Evolutionary conservation across 2,113 vertebrate genomes (phyloP).

Genomic region (Speoplatyrhinus poulsoni): DNA sequence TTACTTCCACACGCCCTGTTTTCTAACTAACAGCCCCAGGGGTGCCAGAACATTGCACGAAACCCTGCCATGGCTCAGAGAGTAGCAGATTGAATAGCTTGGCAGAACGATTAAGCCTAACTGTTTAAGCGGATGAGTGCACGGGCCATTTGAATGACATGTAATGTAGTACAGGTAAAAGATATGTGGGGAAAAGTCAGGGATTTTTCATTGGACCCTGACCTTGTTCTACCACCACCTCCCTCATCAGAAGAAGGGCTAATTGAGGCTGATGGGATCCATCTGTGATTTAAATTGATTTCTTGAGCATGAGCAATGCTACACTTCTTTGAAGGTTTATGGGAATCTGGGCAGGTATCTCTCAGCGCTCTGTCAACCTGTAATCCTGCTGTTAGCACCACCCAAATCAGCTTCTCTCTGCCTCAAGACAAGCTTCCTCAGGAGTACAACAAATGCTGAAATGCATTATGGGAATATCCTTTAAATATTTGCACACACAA

Average conservation of each 20-base stretch:
- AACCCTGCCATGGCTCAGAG: constrained; percentile 9
- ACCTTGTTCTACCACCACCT: neutral
- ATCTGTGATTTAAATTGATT: constrained; percentile 7
- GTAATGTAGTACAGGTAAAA: neutral
- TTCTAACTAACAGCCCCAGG: constrained; percentile 36
- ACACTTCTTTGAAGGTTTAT: constrained; percentile 33
- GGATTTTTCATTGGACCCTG: too few relatives aligned
- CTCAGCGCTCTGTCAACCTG: constrained; percentile 42
- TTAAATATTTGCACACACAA: constrained; percentile 23
- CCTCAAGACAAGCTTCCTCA: constrained; percentile 20
- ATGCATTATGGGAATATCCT: constrained; percentile 46
- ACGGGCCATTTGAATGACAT: neutral
- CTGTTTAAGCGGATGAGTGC: too few relatives aligned
- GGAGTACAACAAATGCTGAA: constrained; percentile 22
- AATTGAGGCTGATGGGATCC: neutral
- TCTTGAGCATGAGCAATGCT: constrained; percentile 14
- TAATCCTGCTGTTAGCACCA: constrained; percentile 39
- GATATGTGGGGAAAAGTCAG: neutral
- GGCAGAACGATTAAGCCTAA: neutral
- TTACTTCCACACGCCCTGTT: constrained; percentile 55
- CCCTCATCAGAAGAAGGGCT: neutral
- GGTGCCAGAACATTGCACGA: constrained; percentile 37
- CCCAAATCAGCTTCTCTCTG: constrained; percentile 23
- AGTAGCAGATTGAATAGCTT: constrained; percentile 22
- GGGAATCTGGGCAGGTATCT: constrained; percentile 40